These are phyloP conservation scores for Aplysina aerophoba DNA, from an alignment of 37 sponge, comb jelly and placozoan genomes.

Conservation along the genomic window DNA sequence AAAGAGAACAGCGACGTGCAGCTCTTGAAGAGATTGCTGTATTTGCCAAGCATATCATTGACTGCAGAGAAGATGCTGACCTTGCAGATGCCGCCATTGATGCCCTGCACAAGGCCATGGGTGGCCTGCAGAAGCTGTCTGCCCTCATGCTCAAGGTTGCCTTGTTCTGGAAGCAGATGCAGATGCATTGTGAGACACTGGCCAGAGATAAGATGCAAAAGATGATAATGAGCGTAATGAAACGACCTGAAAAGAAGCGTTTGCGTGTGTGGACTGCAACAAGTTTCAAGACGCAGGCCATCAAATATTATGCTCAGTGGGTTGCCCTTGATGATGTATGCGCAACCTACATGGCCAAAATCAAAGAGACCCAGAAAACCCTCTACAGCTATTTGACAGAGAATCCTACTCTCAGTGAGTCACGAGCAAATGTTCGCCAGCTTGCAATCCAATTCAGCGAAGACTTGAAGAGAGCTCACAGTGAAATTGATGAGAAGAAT, in stretches of 20 bases:
- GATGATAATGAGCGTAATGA: slow-evolving; percentile 40
- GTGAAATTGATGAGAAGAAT: slow-evolving; percentile 30
- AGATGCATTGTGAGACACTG: slow-evolving; percentile 50
- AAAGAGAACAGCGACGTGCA: slow-evolving; percentile 27
- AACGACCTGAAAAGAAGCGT: slow-evolving; percentile 43
- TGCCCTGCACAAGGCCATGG: slow-evolving; percentile 58
- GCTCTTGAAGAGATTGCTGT: slow-evolving; percentile 28
- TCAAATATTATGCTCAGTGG: slow-evolving; percentile 59
- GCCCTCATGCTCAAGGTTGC: slow-evolving; percentile 69
- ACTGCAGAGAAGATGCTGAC: slow-evolving; percentile 29
- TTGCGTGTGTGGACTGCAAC: slow-evolving; percentile 45
- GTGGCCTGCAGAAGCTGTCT: slow-evolving; percentile 58
- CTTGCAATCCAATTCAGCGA: slow-evolving; percentile 30
- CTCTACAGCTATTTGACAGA: slow-evolving; percentile 65
- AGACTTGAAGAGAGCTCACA: slow-evolving; percentile 22
- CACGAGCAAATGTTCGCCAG: slow-evolving; percentile 31
- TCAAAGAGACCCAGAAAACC: slow-evolving; percentile 56
- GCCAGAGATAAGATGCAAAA: slow-evolving; percentile 26
- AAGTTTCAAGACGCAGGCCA: slow-evolving; percentile 48
- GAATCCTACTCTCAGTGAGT: slow-evolving; percentile 49
- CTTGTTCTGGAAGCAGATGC: slow-evolving; percentile 67
- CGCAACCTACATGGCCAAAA: slow-evolving; percentile 38
- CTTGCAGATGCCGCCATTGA: slow-evolving; percentile 43
- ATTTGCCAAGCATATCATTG: slow-evolving; percentile 31
- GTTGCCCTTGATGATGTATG: slow-evolving; percentile 69